These are phyloP conservation scores for Elysia chlorotica DNA, from an alignment of 1,140 invertebrate species.

Conservation along the genomic window DNA sequence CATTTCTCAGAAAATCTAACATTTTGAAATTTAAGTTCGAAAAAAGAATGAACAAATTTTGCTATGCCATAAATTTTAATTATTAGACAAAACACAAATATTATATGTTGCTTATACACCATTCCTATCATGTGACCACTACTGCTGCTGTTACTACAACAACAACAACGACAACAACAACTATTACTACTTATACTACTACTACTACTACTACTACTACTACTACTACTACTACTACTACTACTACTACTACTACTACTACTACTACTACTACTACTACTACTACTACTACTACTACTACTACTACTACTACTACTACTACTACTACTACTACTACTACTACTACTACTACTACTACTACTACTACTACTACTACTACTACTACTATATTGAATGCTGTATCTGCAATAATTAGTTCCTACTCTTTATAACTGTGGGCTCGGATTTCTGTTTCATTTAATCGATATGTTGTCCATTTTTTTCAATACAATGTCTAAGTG, in stretches of 20 bases:
- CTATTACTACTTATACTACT: constrained; percentile 10
- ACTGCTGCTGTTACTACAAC: constrained; percentile 6
- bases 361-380: constrained; percentile 2
- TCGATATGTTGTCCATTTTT: too few relatives aligned
- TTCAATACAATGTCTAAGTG: too few relatives aligned
- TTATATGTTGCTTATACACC: too few relatives aligned
- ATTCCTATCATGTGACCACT: too few relatives aligned
- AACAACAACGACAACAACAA: neutral
- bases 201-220: constrained; percentile 13
- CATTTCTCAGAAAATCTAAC: too few relatives aligned
- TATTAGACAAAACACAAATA: too few relatives aligned
- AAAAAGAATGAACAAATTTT: too few relatives aligned
- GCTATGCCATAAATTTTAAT: too few relatives aligned
- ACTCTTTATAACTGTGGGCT: neutral
- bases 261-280: constrained; percentile 13
- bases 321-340: constrained; percentile 12
- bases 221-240: constrained; percentile 12
- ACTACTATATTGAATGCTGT: neutral
- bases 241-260: constrained; percentile 13
- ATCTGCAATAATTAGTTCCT: neutral
- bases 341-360: constrained; percentile 8
- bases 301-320: constrained; percentile 13
- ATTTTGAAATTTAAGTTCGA: too few relatives aligned
- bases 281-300: constrained; percentile 14
- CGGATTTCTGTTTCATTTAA: too few relatives aligned